These are phyloP conservation scores for Peromyscus melanophrys DNA, from an alignment of 2,797 vertebrate genomes.

Conservation along the genomic window DNA sequence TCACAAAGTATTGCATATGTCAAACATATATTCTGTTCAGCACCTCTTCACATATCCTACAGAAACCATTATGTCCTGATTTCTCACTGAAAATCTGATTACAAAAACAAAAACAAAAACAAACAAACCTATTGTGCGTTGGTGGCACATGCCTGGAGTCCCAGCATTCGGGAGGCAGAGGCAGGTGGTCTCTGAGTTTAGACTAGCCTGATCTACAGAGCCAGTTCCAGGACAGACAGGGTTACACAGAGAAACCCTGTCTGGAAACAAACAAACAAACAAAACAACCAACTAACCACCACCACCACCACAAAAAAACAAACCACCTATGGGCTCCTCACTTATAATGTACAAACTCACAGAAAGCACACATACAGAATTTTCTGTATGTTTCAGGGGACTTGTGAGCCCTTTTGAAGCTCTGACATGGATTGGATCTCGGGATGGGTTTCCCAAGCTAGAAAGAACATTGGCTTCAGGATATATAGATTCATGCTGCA, in stretches of 20 bases:
- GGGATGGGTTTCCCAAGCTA: constrained; percentile 40
- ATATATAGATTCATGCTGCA: neutral
- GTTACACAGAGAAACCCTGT: neutral
- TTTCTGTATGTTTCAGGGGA: constrained; percentile 22
- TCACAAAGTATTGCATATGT: neutral
- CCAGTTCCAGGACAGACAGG: neutral
- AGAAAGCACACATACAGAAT: neutral
- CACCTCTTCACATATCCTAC: neutral
- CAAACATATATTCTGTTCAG: neutral
- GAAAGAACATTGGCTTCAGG: neutral
- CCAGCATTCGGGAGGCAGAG: neutral
- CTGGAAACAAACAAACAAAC: neutral
- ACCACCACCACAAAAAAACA: neutral
- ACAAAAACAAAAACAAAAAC: neutral
- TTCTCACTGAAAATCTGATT: constrained; percentile 34
- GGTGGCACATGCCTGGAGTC: neutral
- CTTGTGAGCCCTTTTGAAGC: neutral
- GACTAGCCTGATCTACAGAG: neutral
- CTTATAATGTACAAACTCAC: neutral
- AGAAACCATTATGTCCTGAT: constrained; percentile 13
- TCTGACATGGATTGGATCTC: neutral
- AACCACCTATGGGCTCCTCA: neutral
- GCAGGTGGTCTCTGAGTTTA: neutral
- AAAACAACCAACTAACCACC: neutral
- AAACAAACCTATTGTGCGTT: neutral